Percentiles rank a stretch among this genome's conserved stretches.
Conservation (phyloP, 2,888 invertebrate species). For the Sussaba pulchella region DNA sequence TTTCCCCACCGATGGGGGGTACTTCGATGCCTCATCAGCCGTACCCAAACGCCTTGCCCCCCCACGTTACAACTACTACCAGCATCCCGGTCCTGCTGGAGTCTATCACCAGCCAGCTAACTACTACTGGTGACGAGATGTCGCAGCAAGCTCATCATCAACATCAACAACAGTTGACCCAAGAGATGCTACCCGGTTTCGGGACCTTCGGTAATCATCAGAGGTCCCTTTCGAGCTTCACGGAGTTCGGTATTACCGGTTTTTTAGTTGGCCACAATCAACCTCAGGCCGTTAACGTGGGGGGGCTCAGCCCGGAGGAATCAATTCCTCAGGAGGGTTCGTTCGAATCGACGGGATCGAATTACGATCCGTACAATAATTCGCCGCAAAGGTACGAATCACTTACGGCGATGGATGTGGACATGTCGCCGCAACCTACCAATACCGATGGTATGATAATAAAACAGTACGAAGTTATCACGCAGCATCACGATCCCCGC, state of each 20-base stretch:
- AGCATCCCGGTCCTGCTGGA: slow-evolving; percentile 83
- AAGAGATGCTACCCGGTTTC: slow-evolving; percentile 78
- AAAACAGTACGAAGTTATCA: slow-evolving; percentile 70
- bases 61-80: slow-evolving; percentile 92
- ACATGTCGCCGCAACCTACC: slow-evolving; percentile 63
- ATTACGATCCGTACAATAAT: slow-evolving; percentile 72
- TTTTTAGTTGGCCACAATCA: slow-evolving; percentile 86
- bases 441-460: slow-evolving; percentile 73
- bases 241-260: slow-evolving; percentile 87
- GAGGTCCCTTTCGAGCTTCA: slow-evolving; percentile 88
- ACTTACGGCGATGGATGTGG: slow-evolving; percentile 69
- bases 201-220: slow-evolving; percentile 80
- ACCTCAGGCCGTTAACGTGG: slow-evolving; percentile 90
- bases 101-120: slow-evolving; percentile 86
- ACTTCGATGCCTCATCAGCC: slow-evolving; percentile 84
- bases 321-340: slow-evolving; percentile 85
- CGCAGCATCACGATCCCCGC: slow-evolving; percentile 52
- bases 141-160: slow-evolving; percentile 68
- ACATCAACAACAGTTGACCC: slow-evolving; percentile 73
- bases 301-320: slow-evolving; percentile 89
- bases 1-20: slow-evolving; percentile 82
- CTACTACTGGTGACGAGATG: slow-evolving; percentile 90
- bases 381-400: slow-evolving; percentile 77
- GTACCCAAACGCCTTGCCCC: slow-evolving; percentile 95
- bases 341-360: slow-evolving; percentile 79